Evolutionary conservation across 2,113 vertebrate species (phyloP), one percentile per base, ranked within the genome.

Genomic region (Corythaixoides concolor): DNA sequence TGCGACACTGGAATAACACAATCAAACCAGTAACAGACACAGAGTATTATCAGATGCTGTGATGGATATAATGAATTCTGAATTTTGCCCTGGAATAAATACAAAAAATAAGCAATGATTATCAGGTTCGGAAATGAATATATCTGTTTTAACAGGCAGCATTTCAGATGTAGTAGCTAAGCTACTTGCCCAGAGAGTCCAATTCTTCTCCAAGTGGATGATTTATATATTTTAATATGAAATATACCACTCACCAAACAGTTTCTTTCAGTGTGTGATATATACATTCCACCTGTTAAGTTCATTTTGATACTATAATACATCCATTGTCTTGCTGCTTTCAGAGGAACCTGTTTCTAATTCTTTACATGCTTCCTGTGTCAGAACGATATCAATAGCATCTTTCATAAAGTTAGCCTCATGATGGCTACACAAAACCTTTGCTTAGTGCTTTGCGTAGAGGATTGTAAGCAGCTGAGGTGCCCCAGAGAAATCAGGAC

Each of bases 181-280:
- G 66, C 75, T 91, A 45, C 76, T 85, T 84, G 75, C 67, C 81
- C 67, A 89, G 35, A 83, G 83, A 91, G 92, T 56, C 75, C 58
- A 76, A 55, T 82, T 88, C 67, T 60, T 84, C 73, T 78, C 52
- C 69, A 92, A 52, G 43, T 32, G 26, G 45, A 85, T 41, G 73
- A 93, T 93, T 90, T 89, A 88, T 92, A 37, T 81, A 49, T 90
- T 94, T 95, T 87, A 85, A 86, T 79, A 93, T 63, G 77, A 91
- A 94, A 89, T 30, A 16, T 84, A 85, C 87, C 89, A 95, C 84
- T 93, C 58, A 45, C 56, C 74, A 85, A 89, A 83, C 22, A 43
- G 86, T 49, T 93, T 67, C 43, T 79, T 89, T 76, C 84, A 75
- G 76, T 59, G 22, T 19, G 28, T 55, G 53, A 80, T 67, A 47